These are phyloP conservation scores for Nyctereutes procyonoides DNA, from an alignment of 2,113 vertebrate genomes.

Conservation along the genomic window DNA sequence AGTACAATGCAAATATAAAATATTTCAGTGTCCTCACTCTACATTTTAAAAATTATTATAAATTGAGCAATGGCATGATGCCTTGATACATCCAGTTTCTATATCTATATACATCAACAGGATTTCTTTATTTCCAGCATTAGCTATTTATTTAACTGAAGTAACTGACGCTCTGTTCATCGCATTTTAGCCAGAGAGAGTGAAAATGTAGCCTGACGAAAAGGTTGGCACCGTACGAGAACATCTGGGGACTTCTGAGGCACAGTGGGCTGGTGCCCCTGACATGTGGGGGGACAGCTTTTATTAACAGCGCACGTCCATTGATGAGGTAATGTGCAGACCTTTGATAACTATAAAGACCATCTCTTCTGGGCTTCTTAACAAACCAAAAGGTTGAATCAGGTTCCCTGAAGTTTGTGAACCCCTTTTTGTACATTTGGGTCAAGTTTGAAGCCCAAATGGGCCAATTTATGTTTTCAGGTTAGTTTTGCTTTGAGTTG, in stretches of 20 bases:
- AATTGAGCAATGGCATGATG: not conserved
- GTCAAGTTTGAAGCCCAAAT: conserved; percentile 79
- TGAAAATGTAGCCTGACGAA: conserved; percentile 49
- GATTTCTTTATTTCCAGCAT: not conserved
- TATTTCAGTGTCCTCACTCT: not conserved
- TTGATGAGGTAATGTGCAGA: conserved; percentile 37
- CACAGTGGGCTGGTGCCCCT: conserved; percentile 72
- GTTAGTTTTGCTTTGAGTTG: conserved; percentile 74
- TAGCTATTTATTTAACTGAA: conserved; percentile 42
- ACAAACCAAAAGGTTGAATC: conserved; percentile 71
- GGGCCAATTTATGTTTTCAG: conserved; percentile 79
- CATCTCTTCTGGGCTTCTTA: conserved; percentile 67
- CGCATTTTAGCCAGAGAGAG: conserved; percentile 29
- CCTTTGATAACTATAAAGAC: conserved; percentile 70
- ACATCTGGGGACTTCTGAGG: conserved; percentile 76
- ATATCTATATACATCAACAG: not conserved
- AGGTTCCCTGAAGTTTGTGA: conserved; percentile 77
- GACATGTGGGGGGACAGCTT: conserved; percentile 46
- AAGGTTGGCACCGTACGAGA: conserved; percentile 41
- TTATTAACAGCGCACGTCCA: conserved; percentile 70
- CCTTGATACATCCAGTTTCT: not conserved
- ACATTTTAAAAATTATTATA: not conserved
- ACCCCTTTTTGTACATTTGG: conserved; percentile 72
- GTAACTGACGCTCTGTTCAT: not conserved
- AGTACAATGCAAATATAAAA: not conserved